Conservation (phyloP, 1,140 invertebrate species). For the Zaprionus ornatus region DNA sequence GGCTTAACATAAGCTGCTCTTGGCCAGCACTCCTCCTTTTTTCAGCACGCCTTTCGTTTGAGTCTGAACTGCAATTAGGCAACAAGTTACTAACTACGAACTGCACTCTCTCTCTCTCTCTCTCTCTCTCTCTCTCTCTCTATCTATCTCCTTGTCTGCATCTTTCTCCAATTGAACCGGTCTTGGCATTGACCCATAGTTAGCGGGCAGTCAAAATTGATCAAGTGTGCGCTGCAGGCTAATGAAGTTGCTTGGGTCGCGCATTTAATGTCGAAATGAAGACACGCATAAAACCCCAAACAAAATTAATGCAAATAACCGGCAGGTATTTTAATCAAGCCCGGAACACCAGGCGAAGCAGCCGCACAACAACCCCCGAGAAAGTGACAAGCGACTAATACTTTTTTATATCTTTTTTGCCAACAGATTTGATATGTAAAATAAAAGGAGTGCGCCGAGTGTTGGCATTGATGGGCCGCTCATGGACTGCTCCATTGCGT, state of each 20-base stretch:
- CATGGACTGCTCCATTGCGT: slow-evolving; percentile 7
- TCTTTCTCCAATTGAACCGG: background rate
- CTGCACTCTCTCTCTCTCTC: background rate
- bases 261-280: slow-evolving; percentile 74
- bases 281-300: slow-evolving; percentile 58
- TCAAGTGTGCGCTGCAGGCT: slow-evolving; percentile 30
- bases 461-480: slow-evolving; percentile 74
- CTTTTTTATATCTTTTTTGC: slow-evolving; percentile 46
- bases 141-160: too few species aligned
- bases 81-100: background rate
- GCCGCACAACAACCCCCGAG: slow-evolving; percentile 1
- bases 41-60: background rate
- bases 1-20: background rate
- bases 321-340: slow-evolving; percentile 81
- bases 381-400: slow-evolving; percentile 59
- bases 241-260: slow-evolving; percentile 63
- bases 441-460: slow-evolving; percentile 64
- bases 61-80: background rate
- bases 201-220: slow-evolving; percentile 6
- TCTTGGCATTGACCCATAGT: slow-evolving; percentile 13
- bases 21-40: background rate
- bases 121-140: background rate
- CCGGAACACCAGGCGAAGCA: background rate
- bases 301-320: slow-evolving; percentile 78
- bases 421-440: slow-evolving; percentile 67